Conservation (phyloP, 1,140 invertebrate species). For the Apis cerana region DNA sequence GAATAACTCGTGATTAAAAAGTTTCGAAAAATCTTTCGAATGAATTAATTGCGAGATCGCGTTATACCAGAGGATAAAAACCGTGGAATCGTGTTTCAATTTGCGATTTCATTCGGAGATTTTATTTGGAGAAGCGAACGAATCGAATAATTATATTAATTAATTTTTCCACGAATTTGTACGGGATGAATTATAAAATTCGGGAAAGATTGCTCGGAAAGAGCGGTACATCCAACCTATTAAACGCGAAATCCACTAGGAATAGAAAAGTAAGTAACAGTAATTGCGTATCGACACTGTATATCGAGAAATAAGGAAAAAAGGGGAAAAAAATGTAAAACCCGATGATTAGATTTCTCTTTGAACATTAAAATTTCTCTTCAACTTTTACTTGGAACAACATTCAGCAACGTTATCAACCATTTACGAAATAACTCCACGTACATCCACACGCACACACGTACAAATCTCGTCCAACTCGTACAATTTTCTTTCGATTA, state of each 20-base stretch:
- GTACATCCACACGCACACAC: not conserved
- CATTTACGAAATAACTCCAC: not conserved
- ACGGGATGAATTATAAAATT: no score
- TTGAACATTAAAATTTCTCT: not conserved
- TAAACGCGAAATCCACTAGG: not conserved
- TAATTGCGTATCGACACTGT: not conserved
- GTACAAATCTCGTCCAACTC: no score
- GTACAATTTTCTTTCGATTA: constrained; percentile 11
- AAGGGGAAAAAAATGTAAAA: not conserved
- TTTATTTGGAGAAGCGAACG: no score
- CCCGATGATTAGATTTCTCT: not conserved
- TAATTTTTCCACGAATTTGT: no score
- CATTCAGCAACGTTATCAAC: not conserved
- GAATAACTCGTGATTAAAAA: constrained; percentile 45
- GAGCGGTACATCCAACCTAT: not conserved
- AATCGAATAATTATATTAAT: no score
- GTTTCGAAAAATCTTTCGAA: constrained; percentile 45
- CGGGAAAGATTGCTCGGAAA: not conserved
- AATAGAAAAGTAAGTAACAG: no score
- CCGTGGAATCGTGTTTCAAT: constrained; percentile 3
- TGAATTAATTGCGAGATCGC: constrained; percentile 39
- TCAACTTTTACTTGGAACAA: constrained; percentile 5
- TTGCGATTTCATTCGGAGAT: not conserved
- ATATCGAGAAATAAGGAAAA: not conserved
- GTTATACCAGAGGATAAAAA: constrained; percentile 14